Percentiles rank a stretch among this genome's conserved stretches.
Conservation (phyloP, 2,113 vertebrate species). For the Trogon surrucura region DNA sequence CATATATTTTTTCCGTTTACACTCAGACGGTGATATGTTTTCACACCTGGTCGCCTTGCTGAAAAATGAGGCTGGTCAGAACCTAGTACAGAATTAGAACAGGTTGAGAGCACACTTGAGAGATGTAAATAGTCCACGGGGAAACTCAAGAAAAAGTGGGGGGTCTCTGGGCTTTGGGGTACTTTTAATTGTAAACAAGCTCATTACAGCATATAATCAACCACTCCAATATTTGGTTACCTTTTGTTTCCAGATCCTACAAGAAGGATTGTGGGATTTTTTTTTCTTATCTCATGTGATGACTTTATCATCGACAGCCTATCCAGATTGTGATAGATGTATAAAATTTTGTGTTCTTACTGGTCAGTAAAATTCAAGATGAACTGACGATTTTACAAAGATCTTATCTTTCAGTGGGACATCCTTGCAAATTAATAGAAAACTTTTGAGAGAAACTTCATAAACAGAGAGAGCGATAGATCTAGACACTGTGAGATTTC, state of each 20-base stretch:
- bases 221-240: neutral
- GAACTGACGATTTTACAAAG: neutral
- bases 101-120: neutral
- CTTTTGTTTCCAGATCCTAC: neutral
- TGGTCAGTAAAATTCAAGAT: neutral
- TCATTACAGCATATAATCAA: neutral
- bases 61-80: conserved; percentile 7
- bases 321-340: neutral
- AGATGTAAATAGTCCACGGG: neutral
- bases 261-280: neutral
- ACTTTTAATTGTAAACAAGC: neutral
- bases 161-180: neutral
- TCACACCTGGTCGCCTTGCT: neutral
- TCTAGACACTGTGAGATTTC: neutral
- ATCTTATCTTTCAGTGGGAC: neutral
- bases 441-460: neutral
- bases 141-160: neutral
- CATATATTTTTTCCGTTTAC: neutral
- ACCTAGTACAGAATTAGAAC: neutral
- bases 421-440: neutral
- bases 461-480: neutral
- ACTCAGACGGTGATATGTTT: neutral
- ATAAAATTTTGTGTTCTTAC: neutral
- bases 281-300: neutral
- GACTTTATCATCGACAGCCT: neutral